phyloP scores from a whole-genome alignment of 2,797 vertebrate genomes.

The Gadopsis bispinosus region DNA sequence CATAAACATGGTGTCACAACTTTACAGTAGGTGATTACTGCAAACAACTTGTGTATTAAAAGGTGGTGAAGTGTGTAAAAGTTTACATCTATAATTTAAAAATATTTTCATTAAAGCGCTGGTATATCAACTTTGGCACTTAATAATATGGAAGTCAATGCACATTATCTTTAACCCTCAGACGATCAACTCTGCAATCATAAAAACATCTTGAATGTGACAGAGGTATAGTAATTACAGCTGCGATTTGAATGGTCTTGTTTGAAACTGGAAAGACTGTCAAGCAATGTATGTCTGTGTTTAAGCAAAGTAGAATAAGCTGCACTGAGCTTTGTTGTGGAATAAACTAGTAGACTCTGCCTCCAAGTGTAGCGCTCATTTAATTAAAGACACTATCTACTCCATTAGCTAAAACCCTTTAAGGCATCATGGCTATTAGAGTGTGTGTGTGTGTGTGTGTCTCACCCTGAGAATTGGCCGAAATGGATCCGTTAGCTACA shows the following conservation, averaged over 20 bases:
- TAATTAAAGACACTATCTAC: constrained; percentile 65
- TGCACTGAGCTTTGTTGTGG: constrained; percentile 9
- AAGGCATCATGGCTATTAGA: constrained; percentile 50
- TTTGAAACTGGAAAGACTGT: background rate
- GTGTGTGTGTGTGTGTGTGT: constrained; percentile 62
- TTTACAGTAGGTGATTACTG: background rate
- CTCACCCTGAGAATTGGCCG: constrained; percentile 97
- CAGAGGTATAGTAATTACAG: background rate
- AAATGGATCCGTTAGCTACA: constrained; percentile 97
- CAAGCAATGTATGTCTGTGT: background rate
- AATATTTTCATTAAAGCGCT: background rate
- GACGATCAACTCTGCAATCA: background rate
- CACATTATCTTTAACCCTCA: background rate
- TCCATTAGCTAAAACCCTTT: constrained; percentile 59
- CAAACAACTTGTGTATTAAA: background rate
- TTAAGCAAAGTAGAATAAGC: background rate
- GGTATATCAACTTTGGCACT: background rate
- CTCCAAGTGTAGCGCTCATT: constrained; percentile 44
- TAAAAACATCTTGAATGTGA: background rate
- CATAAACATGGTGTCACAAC: constrained; percentile 6
- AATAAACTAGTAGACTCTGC: constrained; percentile 12
- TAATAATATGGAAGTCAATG: background rate
- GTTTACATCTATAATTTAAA: background rate
- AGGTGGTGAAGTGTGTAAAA: background rate
- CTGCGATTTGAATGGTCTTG: background rate